Evolutionary conservation across 2,113 vertebrate genomes (phyloP).

Genomic region (Myrmecobius fasciatus): DNA sequence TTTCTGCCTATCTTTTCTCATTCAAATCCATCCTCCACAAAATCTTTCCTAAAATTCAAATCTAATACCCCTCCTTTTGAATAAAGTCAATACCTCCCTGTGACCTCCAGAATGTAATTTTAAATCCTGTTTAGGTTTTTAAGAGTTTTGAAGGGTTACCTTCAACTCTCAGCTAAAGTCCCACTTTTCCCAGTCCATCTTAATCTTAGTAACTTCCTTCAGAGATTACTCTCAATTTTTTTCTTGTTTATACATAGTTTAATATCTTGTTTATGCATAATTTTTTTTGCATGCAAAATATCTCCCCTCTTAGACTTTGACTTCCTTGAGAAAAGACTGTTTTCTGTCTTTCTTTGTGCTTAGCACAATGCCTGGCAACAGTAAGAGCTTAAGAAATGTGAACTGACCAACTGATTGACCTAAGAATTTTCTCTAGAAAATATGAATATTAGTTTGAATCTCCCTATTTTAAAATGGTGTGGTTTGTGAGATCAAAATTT

Average conservation of each 20-base stretch:
- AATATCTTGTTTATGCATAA: not conserved
- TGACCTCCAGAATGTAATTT: not conserved
- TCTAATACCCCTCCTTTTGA: not conserved
- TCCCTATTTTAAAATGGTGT: constrained; percentile 8
- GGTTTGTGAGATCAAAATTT: constrained; percentile 14
- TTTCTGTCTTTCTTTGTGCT: not conserved
- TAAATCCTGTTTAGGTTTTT: not conserved
- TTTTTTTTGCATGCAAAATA: not conserved
- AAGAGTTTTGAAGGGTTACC: not conserved
- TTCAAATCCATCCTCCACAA: not conserved
- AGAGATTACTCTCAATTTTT: not conserved
- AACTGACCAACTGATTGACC: not conserved
- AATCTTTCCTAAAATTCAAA: not conserved
- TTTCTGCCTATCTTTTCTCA: not conserved
- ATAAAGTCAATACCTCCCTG: not conserved
- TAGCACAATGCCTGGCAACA: not conserved
- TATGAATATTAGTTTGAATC: not conserved
- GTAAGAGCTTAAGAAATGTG: not conserved
- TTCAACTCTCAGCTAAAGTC: not conserved
- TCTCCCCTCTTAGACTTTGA: not conserved
- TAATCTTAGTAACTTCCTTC: not conserved
- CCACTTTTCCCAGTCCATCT: not conserved
- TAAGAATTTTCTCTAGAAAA: constrained; percentile 49
- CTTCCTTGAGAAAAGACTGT: not conserved
- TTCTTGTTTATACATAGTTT: no score